phyloP scores from a whole-genome alignment of 2,888 invertebrate species.

The Athalia circularis region DNA sequence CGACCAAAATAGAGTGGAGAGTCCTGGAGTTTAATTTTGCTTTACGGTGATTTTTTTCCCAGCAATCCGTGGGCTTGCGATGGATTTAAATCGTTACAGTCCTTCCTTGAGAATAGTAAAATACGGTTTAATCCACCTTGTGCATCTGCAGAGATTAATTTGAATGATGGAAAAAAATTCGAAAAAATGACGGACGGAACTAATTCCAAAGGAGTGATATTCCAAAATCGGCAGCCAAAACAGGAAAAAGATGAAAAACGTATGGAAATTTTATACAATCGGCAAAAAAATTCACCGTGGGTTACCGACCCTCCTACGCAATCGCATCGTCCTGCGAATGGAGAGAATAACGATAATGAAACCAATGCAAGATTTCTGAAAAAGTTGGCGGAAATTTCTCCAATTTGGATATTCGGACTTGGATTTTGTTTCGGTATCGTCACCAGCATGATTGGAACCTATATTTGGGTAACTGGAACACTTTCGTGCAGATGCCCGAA shows the following conservation, averaged over 20 bases:
- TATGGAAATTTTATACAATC: neutral
- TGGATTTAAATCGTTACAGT: conserved; percentile 57
- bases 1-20: no score
- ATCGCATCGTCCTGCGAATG: conserved; percentile 27
- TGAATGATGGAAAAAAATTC: conserved; percentile 53
- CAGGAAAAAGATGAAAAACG: conserved; percentile 39
- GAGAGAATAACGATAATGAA: no score
- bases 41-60: neutral
- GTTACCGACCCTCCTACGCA: conserved; percentile 28
- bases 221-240: conserved; percentile 37
- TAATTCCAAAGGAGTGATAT: neutral
- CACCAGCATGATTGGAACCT: conserved; percentile 60
- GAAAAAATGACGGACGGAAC: conserved; percentile 59
- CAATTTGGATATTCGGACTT: conserved; percentile 60
- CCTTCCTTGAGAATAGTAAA: conserved; percentile 52
- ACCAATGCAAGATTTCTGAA: conserved; percentile 24
- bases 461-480: conserved; percentile 60
- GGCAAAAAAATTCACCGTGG: conserved; percentile 3
- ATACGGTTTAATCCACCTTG: conserved; percentile 51
- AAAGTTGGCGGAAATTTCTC: conserved; percentile 49
- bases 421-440: conserved; percentile 66
- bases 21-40: neutral
- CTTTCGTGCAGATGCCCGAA: conserved; percentile 51
- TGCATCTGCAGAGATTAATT: conserved; percentile 51
- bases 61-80: conserved; percentile 69